Base-by-base conservation (phyloP, 2,888 invertebrate species). In the Onthophagus sagittarius region DNA sequence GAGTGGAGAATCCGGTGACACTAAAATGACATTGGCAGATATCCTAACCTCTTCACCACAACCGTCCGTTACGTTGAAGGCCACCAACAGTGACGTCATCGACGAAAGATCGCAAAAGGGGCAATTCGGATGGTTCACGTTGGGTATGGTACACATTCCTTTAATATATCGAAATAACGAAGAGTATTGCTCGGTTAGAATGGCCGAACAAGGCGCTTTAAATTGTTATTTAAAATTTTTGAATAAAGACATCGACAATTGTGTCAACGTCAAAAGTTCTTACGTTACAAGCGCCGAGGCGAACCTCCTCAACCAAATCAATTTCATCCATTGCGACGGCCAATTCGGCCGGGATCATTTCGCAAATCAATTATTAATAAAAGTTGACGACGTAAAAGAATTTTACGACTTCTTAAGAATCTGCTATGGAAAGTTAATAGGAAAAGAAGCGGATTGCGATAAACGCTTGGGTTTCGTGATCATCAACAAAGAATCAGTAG, bases 211-310 rank as follows among this genome's bases (percentile, higher is more conserved):
- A 78, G 95, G 95, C 83, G 87, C 95, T 70, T 88, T 95, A 53
- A 93, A 93, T 83, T 94, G 94, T 86, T 94, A 94, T 86, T 89
- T 94, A 80, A 92, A 91, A 82, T 93, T 92, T 82, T 88, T 95
- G 67, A 94, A 95, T 82, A 91, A 93, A 74, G 94, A 94, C 81
- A 93, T 94, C 76, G 94, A 93, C 85, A 93, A 92, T 75, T 94
- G 94, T 84, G 94, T 94, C n/a, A 93, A 93, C 82, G 93, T 96
- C 78, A 90, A 93, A 77, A 95, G 95, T 86, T 95, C 94, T 84
- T 95, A 94, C 83, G 93, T 96, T 77, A 95, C 95, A 0, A 93
- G 93, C 75, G 90, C 92, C 0, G 96, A 96, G 86, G 93, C 94
- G 63, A 91, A 92, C 77, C 87, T 96, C 11, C 88, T 96, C 65